Evolutionary conservation across 1,140 invertebrate genomes (phyloP).

Genomic region (Frieseomelitta varia): DNA sequence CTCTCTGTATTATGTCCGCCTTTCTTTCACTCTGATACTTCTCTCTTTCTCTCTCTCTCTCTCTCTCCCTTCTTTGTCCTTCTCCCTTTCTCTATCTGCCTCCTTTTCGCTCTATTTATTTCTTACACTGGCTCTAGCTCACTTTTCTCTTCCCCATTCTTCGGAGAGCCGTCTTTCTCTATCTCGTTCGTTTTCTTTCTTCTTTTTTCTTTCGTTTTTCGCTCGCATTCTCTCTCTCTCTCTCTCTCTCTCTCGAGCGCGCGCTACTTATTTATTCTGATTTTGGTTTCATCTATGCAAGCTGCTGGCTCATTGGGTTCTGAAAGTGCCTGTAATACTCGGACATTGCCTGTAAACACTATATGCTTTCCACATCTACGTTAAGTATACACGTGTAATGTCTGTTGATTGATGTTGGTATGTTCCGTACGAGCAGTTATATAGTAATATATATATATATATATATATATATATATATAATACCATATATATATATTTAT

Average conservation of each 20-base stretch:
- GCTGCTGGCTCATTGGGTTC: constrained; percentile 65
- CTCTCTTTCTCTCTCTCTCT: constrained; percentile 27
- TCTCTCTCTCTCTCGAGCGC: neutral
- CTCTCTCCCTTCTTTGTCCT: neutral
- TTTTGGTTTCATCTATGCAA: constrained; percentile 64
- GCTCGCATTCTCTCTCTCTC: neutral
- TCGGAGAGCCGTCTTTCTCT: neutral
- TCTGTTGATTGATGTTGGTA: constrained; percentile 70
- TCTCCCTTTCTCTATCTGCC: neutral
- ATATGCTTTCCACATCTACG: constrained; percentile 66
- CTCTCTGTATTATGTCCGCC: constrained; percentile 38
- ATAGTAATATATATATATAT: too few relatives aligned
- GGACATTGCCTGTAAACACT: constrained; percentile 69
- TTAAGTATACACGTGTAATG: constrained; percentile 72
- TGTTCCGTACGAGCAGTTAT: constrained; percentile 65
- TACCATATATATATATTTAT: too few relatives aligned
- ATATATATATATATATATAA: too few relatives aligned
- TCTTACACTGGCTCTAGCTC: neutral
- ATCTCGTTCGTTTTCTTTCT: neutral
- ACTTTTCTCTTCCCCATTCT: neutral
- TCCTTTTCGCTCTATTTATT: constrained; percentile 5
- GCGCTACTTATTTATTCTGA: constrained; percentile 41
- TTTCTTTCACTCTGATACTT: neutral
- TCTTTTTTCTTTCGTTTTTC: neutral
- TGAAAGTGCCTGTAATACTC: constrained; percentile 66